A percentile compares a stretch with the other conserved stretches of the same genome.
Conservation (phyloP, 2,888 invertebrate genomes). For the Ophion ventricosus region DNA sequence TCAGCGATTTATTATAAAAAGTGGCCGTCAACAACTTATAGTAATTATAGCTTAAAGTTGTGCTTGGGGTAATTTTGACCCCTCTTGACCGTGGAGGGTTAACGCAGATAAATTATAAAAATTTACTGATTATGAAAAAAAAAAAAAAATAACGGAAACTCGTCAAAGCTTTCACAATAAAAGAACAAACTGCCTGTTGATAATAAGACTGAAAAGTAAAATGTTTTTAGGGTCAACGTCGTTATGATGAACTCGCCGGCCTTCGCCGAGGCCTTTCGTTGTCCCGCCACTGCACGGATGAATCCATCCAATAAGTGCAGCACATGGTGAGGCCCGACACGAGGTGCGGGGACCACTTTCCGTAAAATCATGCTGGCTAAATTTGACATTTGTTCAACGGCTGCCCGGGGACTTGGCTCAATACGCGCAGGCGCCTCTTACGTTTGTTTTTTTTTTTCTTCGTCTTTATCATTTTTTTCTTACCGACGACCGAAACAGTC, state of each 20-base stretch:
- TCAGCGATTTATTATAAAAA: no score
- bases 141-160: not conserved
- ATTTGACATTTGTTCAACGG: conserved; percentile 65
- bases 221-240: conserved; percentile 82
- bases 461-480: conserved; percentile 40
- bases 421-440: conserved; percentile 53
- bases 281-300: conserved; percentile 83
- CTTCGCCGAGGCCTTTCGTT: conserved; percentile 84
- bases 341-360: conserved; percentile 61
- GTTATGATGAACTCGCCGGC: conserved; percentile 85
- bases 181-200: not conserved
- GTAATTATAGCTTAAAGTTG: no score
- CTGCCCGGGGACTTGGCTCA: conserved; percentile 66
- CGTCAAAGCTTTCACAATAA: not conserved
- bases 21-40: no score
- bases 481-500: conserved; percentile 51
- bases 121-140: not conserved
- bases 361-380: conserved; percentile 56
- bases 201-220: not conserved
- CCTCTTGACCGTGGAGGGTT: no score
- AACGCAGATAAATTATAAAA: not conserved
- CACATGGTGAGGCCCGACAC: conserved; percentile 80
- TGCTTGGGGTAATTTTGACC: no score
- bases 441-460: conserved; percentile 56
- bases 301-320: conserved; percentile 84